Evolutionary conservation across 2,113 vertebrate species (phyloP).

Genomic region (Zapus hudsonius): DNA sequence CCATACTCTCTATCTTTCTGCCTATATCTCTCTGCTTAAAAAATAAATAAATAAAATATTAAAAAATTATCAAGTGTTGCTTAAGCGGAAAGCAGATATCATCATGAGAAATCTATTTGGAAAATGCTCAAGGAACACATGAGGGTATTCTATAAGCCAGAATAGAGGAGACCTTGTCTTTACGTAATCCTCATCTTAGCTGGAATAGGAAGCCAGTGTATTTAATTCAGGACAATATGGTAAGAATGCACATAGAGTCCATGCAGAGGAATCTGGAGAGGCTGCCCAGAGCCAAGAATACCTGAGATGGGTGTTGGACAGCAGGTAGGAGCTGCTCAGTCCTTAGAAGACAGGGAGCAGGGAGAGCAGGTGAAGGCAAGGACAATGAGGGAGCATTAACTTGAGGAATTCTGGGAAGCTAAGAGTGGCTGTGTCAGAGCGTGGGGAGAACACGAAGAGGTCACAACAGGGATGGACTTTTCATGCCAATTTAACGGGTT

Average conservation of each 20-base stretch:
- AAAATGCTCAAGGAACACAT: background rate
- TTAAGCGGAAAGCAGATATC: slow-evolving; percentile 1
- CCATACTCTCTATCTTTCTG: too few species aligned
- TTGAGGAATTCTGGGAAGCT: background rate
- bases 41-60: background rate
- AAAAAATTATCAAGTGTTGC: background rate
- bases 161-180: background rate
- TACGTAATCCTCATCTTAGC: background rate
- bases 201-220: background rate
- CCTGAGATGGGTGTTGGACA: background rate
- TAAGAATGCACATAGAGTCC: background rate
- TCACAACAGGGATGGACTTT: background rate
- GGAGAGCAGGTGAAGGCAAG: background rate
- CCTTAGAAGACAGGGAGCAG: background rate
- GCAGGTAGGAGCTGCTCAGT: background rate
- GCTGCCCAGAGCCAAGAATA: background rate
- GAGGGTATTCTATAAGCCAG: background rate
- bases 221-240: background rate
- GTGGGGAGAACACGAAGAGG: background rate
- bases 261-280: background rate
- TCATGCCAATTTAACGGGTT: background rate
- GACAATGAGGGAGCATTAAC: background rate
- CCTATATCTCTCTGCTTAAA: too few species aligned
- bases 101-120: background rate
- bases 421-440: background rate